These are phyloP conservation scores for Ischnura elegans DNA, from an alignment of 2,888 invertebrate genomes.

Conservation along the genomic window DNA sequence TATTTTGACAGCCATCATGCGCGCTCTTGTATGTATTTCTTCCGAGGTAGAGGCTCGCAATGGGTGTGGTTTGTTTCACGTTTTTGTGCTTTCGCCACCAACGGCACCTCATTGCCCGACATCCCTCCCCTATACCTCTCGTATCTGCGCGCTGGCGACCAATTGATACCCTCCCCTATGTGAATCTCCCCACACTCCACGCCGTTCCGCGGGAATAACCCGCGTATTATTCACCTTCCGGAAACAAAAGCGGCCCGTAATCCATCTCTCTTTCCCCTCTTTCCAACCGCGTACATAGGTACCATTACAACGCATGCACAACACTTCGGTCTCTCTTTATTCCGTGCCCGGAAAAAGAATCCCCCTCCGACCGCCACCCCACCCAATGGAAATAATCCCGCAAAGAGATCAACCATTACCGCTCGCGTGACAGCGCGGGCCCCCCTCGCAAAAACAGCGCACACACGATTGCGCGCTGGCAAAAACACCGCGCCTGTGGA, in stretches of 20 bases:
- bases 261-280: background rate
- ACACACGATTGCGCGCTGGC: background rate
- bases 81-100: no score
- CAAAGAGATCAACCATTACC: background rate
- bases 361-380: background rate
- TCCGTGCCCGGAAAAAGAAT: background rate
- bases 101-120: no score
- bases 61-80: background rate
- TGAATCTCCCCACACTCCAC: background rate
- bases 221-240: conserved; percentile 40
- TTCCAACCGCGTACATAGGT: background rate
- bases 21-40: no score
- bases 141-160: background rate
- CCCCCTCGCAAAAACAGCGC: background rate
- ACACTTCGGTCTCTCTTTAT: background rate
- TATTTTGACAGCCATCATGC: no score
- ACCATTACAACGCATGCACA: no score
- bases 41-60: no score
- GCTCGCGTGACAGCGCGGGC: background rate
- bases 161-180: conserved; percentile 23
- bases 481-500: background rate
- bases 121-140: background rate
- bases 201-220: conserved; percentile 60
- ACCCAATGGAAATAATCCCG: conserved; percentile 33
- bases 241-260: conserved; percentile 29